Percentiles rank a stretch among this genome's conserved stretches.
Conservation (phyloP, 2,113 vertebrate species). For the Paracyprichromis sp. region DNA sequence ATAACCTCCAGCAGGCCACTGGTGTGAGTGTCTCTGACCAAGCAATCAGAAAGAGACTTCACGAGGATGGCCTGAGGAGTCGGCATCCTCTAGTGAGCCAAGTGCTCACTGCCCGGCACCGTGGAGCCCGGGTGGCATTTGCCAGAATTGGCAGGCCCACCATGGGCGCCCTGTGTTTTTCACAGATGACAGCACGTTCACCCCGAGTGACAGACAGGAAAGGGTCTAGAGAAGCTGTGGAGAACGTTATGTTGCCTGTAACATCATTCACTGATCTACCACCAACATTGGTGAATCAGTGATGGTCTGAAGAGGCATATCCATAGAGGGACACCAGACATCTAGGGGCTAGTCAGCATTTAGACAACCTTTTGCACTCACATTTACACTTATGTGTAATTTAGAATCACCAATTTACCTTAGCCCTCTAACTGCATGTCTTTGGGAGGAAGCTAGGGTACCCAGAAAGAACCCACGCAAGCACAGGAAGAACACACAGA, state of each 20-base stretch:
- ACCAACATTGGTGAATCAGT: background rate
- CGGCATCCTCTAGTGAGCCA: background rate
- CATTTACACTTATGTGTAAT: background rate
- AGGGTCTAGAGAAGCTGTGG: background rate
- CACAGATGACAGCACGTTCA: background rate
- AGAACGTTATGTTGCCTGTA: background rate
- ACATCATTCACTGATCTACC: background rate
- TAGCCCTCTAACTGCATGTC: background rate
- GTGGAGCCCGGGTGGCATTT: background rate
- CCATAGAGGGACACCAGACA: background rate
- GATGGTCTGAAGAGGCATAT: background rate
- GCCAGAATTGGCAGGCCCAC: background rate
- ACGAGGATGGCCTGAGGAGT: background rate
- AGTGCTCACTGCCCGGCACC: accelerated
- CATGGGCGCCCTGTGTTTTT: background rate
- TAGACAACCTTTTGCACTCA: background rate
- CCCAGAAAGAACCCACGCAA: background rate
- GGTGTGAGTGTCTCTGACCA: background rate
- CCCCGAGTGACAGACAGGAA: accelerated
- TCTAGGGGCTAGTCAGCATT: background rate
- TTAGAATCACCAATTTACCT: background rate
- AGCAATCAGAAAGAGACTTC: background rate
- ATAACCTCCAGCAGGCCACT: background rate
- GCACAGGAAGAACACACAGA: background rate
- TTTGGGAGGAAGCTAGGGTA: background rate